Conservation (phyloP, 2,113 vertebrate genomes). For the Dascyllus trimaculatus region DNA sequence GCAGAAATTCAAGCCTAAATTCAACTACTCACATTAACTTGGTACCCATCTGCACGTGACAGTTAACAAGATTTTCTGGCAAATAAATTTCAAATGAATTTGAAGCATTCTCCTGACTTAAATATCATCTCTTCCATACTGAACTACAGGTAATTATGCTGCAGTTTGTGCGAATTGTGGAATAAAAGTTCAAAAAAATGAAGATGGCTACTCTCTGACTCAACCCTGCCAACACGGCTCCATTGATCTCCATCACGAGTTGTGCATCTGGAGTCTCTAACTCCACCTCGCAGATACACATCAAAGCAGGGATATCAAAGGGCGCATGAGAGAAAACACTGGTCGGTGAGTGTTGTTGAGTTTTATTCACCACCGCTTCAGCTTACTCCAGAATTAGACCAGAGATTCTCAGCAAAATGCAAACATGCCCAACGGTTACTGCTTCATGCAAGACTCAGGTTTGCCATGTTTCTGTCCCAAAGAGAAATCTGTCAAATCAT, state of each 20-base stretch:
- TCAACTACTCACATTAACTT: not conserved
- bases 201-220: conserved; percentile 14
- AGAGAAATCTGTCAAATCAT: not conserved
- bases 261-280: conserved; percentile 33
- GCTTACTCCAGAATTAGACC: not conserved
- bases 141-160: not conserved
- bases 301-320: conserved; percentile 49
- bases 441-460: not conserved
- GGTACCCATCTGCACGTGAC: not conserved
- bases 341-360: not conserved
- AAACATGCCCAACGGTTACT: not conserved
- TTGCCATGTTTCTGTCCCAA: not conserved
- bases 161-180: not conserved
- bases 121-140: not conserved
- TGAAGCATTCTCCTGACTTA: not conserved
- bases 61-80: not conserved
- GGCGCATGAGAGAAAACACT: conserved; percentile 40
- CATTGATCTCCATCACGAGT: conserved; percentile 44
- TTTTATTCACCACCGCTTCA: not conserved
- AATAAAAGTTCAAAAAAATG: conserved; percentile 14
- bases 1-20: too few relatives aligned
- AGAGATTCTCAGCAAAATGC: not conserved
- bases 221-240: conserved; percentile 9
- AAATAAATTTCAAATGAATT: not conserved
- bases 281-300: conserved; percentile 41